Base-by-base conservation (phyloP, 2,797 vertebrate species). In the Phataginus tricuspis region DNA sequence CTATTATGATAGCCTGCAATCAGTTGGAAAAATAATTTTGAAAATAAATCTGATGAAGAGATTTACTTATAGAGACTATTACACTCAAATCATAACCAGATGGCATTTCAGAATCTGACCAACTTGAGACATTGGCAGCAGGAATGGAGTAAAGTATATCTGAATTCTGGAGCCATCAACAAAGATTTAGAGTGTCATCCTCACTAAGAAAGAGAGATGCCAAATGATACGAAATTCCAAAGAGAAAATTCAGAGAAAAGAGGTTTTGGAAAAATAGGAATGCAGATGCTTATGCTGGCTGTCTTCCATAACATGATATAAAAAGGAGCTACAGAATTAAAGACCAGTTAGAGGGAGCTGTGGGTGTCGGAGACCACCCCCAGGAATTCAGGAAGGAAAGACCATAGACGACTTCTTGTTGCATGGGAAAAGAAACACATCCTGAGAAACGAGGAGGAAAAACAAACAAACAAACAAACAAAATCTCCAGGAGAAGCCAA, bases 21-120 rank as follows among this genome's bases (percentile, higher is more conserved):
- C 92, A 93, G 53, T 80, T 78, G 53, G 66, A 80, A 88, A 72
- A 86, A 86, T 92, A 89, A 93, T 91, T 91, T 68, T 69, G n/a
- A 80, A 45, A 75, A 90, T 90, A 77, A 88, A 88, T 72, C 25
- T 27, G 63, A 91, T 68, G 49, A 93, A 23, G 2, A 79, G 42
- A 86, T 90, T 59, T 96, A 80, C 42, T 53, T 94, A 79, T 53
- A 90, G 45, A 19, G 13, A 3, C 37, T 82, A n/a, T 86, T 79
- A 87, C 16, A 66, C 25, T 90, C 49, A 94, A 92, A 90, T 84
- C 57, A 87, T 86, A 92, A 94, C 69, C 77, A 86, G 77, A 64
- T 84, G 89, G 23, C 64, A 92, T 87, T 90, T 95, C 34, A 96
- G 77, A 91, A 93, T 88, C 72, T 72, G 82, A 80, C 61, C 78